These are phyloP conservation scores for Pharmacophagus antenor DNA, from an alignment of 2,888 invertebrate genomes.

Conservation along the genomic window DNA sequence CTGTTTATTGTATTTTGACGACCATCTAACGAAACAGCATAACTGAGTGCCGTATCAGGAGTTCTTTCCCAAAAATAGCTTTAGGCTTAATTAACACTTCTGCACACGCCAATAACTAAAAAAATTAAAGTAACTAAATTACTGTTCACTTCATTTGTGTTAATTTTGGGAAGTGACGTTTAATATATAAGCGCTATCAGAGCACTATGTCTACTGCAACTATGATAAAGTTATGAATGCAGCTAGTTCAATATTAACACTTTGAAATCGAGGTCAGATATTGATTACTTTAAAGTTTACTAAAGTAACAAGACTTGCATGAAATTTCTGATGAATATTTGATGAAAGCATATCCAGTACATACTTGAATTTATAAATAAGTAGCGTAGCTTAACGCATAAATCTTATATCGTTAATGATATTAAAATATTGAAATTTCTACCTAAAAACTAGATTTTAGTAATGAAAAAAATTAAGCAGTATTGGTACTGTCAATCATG, in stretches of 20 bases:
- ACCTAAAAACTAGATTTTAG: too few species aligned
- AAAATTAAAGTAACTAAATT: too few species aligned
- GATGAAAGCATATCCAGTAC: background rate
- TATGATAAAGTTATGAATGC: background rate
- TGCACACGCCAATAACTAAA: too few species aligned
- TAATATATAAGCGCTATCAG: background rate
- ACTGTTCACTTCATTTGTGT: too few species aligned
- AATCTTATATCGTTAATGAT: too few species aligned
- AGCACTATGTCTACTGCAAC: background rate
- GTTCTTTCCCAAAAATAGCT: too few species aligned
- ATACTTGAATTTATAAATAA: background rate
- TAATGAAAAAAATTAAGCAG: too few species aligned
- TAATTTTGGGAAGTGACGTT: too few species aligned
- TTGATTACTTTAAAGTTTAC: slow-evolving; percentile 10
- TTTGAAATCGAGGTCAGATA: slow-evolving; percentile 12
- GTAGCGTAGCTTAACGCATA: too few species aligned
- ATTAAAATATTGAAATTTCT: too few species aligned
- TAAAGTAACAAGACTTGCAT: slow-evolving; percentile 5
- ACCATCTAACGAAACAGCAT: background rate
- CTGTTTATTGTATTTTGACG: background rate
- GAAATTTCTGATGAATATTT: background rate
- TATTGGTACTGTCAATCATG: too few species aligned
- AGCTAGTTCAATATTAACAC: slow-evolving; percentile 18
- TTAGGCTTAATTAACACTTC: too few species aligned
- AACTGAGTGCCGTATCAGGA: background rate